phyloP scores from a whole-genome alignment of 2,113 vertebrate genomes.

The Passerina amoena region DNA sequence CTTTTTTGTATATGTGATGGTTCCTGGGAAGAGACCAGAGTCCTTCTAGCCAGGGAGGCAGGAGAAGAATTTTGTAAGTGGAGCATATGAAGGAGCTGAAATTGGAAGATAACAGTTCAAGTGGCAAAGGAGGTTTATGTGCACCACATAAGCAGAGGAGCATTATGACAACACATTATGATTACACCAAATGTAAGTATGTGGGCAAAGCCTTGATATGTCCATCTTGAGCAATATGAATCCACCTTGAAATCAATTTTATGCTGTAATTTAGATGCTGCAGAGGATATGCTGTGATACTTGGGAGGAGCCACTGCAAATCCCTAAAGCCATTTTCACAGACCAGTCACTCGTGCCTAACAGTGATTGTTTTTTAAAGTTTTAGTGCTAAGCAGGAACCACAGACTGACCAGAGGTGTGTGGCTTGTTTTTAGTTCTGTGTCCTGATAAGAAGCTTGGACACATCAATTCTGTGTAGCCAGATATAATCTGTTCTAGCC shows the following conservation, averaged over 20 bases:
- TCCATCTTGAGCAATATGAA: neutral
- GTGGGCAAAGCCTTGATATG: neutral
- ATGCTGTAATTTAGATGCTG: neutral
- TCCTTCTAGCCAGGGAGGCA: neutral
- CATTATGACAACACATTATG: neutral
- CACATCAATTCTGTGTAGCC: neutral
- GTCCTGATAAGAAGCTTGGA: neutral
- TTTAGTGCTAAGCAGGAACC: neutral
- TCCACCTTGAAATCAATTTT: neutral
- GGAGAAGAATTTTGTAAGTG: neutral
- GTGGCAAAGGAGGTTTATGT: neutral
- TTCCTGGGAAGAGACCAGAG: neutral
- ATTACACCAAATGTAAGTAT: neutral
- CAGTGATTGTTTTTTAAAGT: neutral
- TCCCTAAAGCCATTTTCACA: neutral
- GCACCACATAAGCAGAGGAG: neutral
- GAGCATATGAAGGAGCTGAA: neutral
- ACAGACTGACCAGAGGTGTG: neutral
- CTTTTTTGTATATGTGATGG: neutral
- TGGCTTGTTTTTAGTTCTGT: neutral
- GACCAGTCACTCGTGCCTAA: neutral
- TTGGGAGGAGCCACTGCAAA: neutral
- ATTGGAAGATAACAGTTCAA: neutral
- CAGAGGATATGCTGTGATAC: neutral
- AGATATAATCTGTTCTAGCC: neutral